These are phyloP conservation scores for Thunnus albacares DNA, from an alignment of 2,797 vertebrate species.

Conservation along the genomic window DNA sequence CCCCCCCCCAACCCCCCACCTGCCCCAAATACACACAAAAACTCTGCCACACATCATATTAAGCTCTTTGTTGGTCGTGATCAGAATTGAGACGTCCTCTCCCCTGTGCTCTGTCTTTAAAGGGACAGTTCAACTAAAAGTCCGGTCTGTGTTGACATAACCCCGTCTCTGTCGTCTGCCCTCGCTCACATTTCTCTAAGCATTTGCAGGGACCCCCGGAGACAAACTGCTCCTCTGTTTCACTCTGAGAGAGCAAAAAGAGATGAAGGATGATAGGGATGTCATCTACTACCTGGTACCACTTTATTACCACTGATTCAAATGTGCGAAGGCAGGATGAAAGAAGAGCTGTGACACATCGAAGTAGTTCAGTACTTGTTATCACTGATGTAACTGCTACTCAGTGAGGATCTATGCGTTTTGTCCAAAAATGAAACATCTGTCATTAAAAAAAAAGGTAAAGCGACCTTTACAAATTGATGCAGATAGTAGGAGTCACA, in stretches of 20 bases:
- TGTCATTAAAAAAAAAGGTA: conserved; percentile 21
- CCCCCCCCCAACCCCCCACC: not conserved
- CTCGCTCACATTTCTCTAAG: conserved; percentile 43
- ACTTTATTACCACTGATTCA: conserved; percentile 38
- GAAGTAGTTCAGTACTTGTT: conserved; percentile 21
- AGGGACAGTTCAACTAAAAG: conserved; percentile 59
- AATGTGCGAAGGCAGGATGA: conserved; percentile 34
- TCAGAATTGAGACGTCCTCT: conserved; percentile 70
- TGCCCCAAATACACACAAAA: conserved; percentile 42
- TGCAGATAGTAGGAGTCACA: conserved; percentile 10
- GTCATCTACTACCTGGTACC: conserved; percentile 33
- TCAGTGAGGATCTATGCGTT: conserved; percentile 3
- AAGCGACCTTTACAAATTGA: not conserved
- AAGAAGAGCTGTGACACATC: conserved; percentile 21
- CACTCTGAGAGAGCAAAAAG: conserved; percentile 19
- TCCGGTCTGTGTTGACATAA: conserved; percentile 32
- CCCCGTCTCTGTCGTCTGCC: conserved; percentile 30
- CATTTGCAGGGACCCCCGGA: conserved; percentile 20
- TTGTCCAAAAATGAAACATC: conserved; percentile 27
- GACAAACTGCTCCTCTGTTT: conserved; percentile 30
- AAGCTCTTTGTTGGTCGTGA: conserved; percentile 67
- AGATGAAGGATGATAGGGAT: conserved; percentile 30
- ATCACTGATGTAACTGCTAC: conserved; percentile 30
- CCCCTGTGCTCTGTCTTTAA: conserved; percentile 50
- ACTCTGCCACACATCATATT: conserved; percentile 57